Evolutionary conservation across 2,888 invertebrate species (phyloP).

Genomic region (Augochlorella aurata): DNA sequence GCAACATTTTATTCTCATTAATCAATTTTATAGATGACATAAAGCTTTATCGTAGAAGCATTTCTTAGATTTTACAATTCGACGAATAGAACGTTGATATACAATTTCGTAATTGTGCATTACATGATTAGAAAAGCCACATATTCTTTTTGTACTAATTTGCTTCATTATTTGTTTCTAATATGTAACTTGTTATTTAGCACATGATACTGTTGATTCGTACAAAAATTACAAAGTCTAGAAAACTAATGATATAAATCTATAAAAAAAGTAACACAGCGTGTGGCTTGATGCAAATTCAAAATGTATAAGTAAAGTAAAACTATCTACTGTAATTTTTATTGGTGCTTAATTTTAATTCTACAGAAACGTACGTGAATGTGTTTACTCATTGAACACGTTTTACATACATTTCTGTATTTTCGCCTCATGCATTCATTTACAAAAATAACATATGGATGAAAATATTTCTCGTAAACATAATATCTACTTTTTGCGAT

Average conservation of each 20-base stretch:
- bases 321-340: constrained; percentile 39
- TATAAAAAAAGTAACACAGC: constrained; percentile 51
- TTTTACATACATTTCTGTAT: constrained; percentile 36
- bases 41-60: constrained; percentile 46
- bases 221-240: constrained; percentile 60
- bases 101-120: constrained; percentile 50
- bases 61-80: constrained; percentile 46
- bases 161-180: constrained; percentile 44
- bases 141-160: constrained; percentile 58
- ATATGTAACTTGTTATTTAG: constrained; percentile 48
- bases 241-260: constrained; percentile 50
- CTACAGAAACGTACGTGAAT: constrained; percentile 37
- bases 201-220: constrained; percentile 46
- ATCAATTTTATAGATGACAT: constrained; percentile 45
- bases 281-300: constrained; percentile 38
- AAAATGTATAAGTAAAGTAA: constrained; percentile 51
- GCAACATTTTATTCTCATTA: constrained; percentile 57
- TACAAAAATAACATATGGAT: constrained; percentile 23
- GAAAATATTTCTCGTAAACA: constrained; percentile 12
- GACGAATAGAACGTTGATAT: constrained; percentile 50
- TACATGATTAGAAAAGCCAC: constrained; percentile 58
- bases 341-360: constrained; percentile 20
- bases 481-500: constrained; percentile 8
- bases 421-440: constrained; percentile 15
- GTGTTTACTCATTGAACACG: background rate